Base-by-base conservation (phyloP, 2,888 invertebrate genomes). In the Xestia c-nigrum region DNA sequence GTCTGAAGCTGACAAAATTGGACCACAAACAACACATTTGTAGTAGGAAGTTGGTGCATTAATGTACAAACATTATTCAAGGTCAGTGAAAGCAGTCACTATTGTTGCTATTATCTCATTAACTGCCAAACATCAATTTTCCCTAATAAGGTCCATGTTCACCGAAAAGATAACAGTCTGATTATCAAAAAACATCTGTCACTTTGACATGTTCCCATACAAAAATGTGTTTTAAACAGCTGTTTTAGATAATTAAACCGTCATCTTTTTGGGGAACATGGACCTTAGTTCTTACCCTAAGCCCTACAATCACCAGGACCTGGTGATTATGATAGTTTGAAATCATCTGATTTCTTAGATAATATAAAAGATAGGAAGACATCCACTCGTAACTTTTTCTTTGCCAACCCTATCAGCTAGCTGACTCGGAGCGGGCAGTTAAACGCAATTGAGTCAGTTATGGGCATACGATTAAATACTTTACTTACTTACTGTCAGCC, bases 391-490 rank as follows among this genome's bases (percentile, higher is more conserved):
- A n/a, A n/a, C 21, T 38, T 38, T 7, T 4, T 38, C 6, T 12
- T 14, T 40, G 74, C 0, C 84, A 84, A 21, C 87, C 89, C 87
- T 88, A 21, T 1, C 7, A 0, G 16, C 9, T 1, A n/a, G 67
- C 73, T 75, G 72, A 72, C 63, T 68, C 81, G 70, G 24, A 61
- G 75, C 69, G 47, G 61, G 83, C 81, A 86, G 85, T 88, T 87
- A 85, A 87, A 86, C 72, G 65, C 88, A 88, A 88, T 88, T 89
- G 80, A 87, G 46, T 83, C 84, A 70, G 85, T 88, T 86, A 89
- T 87, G 80, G 85, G 81, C 80, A 82, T 78, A 89, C 81, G 70
- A 85, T 87, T 88, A 88, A 87, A 85, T 85, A 85, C 74, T 84
- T 89, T 84, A 81, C 84, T 77, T 79, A 47, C 69, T 75, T 72